Percentiles rank a stretch among this genome's conserved stretches.
Conservation (phyloP, 2,888 invertebrate species). For the Xestia xanthographa region DNA sequence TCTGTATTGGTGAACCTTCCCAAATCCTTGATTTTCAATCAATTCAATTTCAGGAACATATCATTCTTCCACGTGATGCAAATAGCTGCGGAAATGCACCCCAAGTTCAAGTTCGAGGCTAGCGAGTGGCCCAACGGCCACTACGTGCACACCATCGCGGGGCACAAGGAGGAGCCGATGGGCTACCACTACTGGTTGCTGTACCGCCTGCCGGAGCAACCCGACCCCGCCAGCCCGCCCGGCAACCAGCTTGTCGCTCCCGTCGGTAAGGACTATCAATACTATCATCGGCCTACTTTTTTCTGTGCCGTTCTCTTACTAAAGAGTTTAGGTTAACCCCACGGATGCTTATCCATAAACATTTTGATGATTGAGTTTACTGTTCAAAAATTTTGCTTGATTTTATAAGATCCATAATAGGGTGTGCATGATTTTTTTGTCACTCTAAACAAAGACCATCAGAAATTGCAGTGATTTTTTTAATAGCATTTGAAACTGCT, state of each 20-base stretch:
- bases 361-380: neutral
- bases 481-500: too few relatives aligned
- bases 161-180: slow-evolving; percentile 95
- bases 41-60: slow-evolving; percentile 86
- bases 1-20: neutral
- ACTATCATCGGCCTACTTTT: neutral
- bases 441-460: too few relatives aligned
- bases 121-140: slow-evolving; percentile 98
- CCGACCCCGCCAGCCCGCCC: slow-evolving; percentile 95
- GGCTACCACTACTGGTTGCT: slow-evolving; percentile 97
- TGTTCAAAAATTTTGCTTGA: neutral
- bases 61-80: slow-evolving; percentile 95
- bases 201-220: slow-evolving; percentile 95
- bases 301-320: neutral
- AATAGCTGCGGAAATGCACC: slow-evolving; percentile 95
- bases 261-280: slow-evolving; percentile 92
- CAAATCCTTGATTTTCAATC: neutral
- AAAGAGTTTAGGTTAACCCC: neutral
- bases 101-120: slow-evolving; percentile 93
- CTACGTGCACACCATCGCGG: slow-evolving; percentile 96
- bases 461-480: too few relatives aligned
- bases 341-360: neutral
- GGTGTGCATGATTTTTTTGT: too few relatives aligned
- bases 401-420: neutral
- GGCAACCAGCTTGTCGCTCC: slow-evolving; percentile 97